Percentiles rank a stretch among this genome's conserved stretches.
These are phyloP conservation scores for Fabriciana adippe DNA, from an alignment of 2,888 invertebrate genomes.

Conservation along the genomic window DNA sequence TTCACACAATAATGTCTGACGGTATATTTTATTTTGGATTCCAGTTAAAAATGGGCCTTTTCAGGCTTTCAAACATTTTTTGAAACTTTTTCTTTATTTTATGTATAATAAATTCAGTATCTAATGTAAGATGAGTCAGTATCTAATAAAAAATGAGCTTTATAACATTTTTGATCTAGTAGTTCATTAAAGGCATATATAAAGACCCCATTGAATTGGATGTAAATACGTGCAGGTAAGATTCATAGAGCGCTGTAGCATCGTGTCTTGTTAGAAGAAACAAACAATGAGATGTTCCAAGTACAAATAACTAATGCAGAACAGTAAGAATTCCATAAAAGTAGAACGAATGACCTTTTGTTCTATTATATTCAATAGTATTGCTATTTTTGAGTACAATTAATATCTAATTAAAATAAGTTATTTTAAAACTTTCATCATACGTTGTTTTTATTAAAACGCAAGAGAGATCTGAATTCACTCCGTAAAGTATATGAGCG, in stretches of 20 bases:
- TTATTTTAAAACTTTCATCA: too few species aligned
- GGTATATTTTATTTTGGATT: too few species aligned
- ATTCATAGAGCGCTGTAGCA: constrained; percentile 19
- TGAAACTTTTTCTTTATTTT: too few species aligned
- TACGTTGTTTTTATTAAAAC: background rate
- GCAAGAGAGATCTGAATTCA: background rate
- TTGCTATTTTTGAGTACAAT: too few species aligned
- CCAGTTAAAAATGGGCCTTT: too few species aligned
- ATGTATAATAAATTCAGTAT: too few species aligned
- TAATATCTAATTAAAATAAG: too few species aligned
- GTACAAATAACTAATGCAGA: constrained; percentile 23
- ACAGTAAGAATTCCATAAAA: constrained; percentile 20
- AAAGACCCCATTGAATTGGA: constrained; percentile 15
- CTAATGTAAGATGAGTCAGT: too few species aligned
- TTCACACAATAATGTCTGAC: too few species aligned
- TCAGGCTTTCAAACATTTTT: too few species aligned
- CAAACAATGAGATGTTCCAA: constrained; percentile 23
- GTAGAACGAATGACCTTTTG: constrained; percentile 22
- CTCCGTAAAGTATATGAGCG: background rate
- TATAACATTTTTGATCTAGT: background rate
- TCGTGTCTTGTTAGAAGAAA: constrained; percentile 25
- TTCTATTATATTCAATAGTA: constrained; percentile 11
- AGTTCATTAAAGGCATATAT: background rate
- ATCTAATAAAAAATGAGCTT: too few species aligned
- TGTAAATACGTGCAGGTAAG: constrained; percentile 20